phyloP scores from a whole-genome alignment of 2,888 invertebrate genomes.

The Platynereis dumerilii region DNA sequence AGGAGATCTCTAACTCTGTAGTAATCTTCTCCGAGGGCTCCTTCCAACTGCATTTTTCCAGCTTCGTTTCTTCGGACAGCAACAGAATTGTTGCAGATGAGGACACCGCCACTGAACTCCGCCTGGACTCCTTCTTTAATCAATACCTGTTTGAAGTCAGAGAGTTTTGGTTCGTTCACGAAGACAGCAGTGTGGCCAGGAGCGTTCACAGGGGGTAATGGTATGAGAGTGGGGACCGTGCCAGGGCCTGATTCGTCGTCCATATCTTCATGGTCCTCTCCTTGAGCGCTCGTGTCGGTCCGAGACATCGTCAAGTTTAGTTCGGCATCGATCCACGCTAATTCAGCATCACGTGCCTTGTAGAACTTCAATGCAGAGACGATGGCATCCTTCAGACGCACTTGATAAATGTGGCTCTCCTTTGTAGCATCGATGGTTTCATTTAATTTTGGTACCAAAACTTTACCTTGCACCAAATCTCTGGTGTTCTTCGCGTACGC shows the following conservation, averaged over 20 bases:
- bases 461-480: conserved; percentile 71
- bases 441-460: conserved; percentile 78
- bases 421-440: conserved; percentile 95
- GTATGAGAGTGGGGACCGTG: too few species aligned
- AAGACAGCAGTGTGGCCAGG: conserved; percentile 75
- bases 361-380: conserved; percentile 87
- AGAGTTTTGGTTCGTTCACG: conserved; percentile 90
- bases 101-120: conserved; percentile 88
- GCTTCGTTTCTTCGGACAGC: conserved; percentile 84
- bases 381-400: conserved; percentile 88
- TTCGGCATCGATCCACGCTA: conserved; percentile 91
- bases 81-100: conserved; percentile 91
- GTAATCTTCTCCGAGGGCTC: conserved; percentile 92
- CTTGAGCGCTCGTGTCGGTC: conserved; percentile 44
- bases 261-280: conserved; percentile 29
- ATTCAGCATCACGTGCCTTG: conserved; percentile 84
- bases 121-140: conserved; percentile 74
- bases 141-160: conserved; percentile 81
- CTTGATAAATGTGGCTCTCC: conserved; percentile 97
- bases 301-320: conserved; percentile 43
- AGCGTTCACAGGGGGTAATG: too few species aligned
- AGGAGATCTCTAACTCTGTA: conserved; percentile 89
- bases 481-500: conserved; percentile 69
- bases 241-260: not conserved
- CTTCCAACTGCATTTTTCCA: conserved; percentile 91